Conservation (phyloP, 2,797 vertebrate species). For the Chrysocyon brachyurus region DNA sequence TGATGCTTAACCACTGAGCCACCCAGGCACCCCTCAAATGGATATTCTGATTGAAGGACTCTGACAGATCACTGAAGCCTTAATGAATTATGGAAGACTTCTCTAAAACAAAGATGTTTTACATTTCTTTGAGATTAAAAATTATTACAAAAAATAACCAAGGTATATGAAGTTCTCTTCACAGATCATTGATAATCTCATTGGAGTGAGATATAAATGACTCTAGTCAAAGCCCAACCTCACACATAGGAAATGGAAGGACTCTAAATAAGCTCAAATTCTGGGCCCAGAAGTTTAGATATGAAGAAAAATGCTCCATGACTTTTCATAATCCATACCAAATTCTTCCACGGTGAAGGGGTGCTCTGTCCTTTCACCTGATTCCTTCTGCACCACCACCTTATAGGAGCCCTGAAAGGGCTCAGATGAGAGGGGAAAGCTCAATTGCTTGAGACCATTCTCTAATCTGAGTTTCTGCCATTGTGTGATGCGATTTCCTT, state of each 20-base stretch:
- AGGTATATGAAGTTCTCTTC: neutral
- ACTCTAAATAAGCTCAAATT: neutral
- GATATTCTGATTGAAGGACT: neutral
- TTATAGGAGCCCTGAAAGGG: conserved; percentile 86
- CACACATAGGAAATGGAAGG: neutral
- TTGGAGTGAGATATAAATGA: neutral
- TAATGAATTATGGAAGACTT: neutral
- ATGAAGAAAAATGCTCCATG: neutral
- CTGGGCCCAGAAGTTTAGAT: neutral
- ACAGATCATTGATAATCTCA: neutral
- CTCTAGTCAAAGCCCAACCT: neutral
- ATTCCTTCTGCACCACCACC: conserved; percentile 81
- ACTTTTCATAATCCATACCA: conserved; percentile 80
- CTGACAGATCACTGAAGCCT: neutral
- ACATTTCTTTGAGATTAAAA: neutral
- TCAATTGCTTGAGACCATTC: conserved; percentile 84
- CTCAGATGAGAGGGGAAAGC: conserved; percentile 87
- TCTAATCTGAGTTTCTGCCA: conserved; percentile 83
- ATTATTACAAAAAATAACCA: conserved; percentile 35
- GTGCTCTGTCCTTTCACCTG: conserved; percentile 59
- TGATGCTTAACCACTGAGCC: neutral
- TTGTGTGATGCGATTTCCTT: conserved; percentile 86
- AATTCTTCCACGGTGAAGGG: conserved; percentile 87
- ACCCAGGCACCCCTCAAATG: neutral
- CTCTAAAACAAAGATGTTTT: neutral